These are phyloP conservation scores for Hipposideros armiger DNA, from an alignment of 2,113 vertebrate genomes.

Conservation along the genomic window DNA sequence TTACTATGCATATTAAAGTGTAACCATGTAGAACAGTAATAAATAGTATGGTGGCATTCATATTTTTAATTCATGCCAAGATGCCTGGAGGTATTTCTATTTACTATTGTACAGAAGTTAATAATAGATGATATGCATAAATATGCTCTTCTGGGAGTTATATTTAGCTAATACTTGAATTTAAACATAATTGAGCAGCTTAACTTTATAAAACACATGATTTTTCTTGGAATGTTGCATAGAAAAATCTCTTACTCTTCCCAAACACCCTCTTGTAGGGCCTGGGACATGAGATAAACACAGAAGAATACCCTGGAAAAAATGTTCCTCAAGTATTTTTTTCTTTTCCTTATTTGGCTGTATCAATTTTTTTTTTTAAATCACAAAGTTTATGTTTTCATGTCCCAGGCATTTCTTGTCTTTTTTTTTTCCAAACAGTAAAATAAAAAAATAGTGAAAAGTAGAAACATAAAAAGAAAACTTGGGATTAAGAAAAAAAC, in stretches of 20 bases:
- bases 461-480: not conserved
- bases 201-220: conserved; percentile 46
- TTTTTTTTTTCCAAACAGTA: not conserved
- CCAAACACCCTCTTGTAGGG: not conserved
- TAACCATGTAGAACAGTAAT: conserved; percentile 73
- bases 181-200: conserved; percentile 56
- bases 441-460: not conserved
- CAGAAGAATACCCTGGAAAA: not conserved
- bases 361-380: not conserved
- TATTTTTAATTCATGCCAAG: conserved; percentile 65
- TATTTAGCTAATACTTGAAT: conserved; percentile 50
- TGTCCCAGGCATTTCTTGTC: not conserved
- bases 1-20: conserved; percentile 73
- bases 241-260: not conserved
- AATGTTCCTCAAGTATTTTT: rapidly evolving
- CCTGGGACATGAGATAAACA: not conserved
- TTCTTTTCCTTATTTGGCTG: not conserved
- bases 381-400: not conserved
- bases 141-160: conserved; percentile 56
- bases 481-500: not conserved
- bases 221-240: conserved; percentile 1
- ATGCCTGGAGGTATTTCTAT: conserved; percentile 50
- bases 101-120: conserved; percentile 70
- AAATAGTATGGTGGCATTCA: conserved; percentile 52
- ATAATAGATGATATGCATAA: conserved; percentile 71